Evolutionary conservation across 2,888 invertebrate species (phyloP).

Genomic region (Crepidodera aurea): DNA sequence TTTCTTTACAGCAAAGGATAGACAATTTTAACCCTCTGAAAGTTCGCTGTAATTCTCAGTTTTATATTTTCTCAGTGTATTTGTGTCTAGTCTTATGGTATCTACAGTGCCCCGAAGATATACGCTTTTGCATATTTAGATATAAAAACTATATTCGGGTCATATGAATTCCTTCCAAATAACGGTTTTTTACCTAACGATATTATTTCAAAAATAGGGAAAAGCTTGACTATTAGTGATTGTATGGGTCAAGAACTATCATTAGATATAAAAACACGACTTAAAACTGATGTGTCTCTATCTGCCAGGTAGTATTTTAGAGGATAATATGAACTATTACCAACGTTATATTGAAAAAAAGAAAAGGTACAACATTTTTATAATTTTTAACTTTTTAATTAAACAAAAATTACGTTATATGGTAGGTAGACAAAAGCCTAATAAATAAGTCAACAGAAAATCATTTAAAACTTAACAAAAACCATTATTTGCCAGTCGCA

Average conservation of each 20-base stretch:
- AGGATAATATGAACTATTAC: neutral
- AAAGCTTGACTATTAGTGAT: neutral
- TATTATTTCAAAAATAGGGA: neutral
- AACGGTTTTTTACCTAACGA: slow-evolving; percentile 1
- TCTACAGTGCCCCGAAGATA: slow-evolving; percentile 1
- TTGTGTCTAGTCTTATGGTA: slow-evolving; percentile 12
- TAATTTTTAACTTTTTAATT: too few species aligned
- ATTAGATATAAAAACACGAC: slow-evolving; percentile 1
- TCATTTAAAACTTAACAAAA: too few species aligned
- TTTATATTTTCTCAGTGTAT: slow-evolving; percentile 11
- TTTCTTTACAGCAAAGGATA: too few species aligned
- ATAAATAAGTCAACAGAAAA: too few species aligned
- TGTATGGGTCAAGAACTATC: neutral
- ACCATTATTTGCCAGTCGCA: too few species aligned
- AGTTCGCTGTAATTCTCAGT: too few species aligned
- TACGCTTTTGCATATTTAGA: slow-evolving; percentile 16
- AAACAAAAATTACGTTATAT: too few species aligned
- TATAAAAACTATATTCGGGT: slow-evolving; percentile 10
- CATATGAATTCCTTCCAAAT: neutral
- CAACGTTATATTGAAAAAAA: too few species aligned
- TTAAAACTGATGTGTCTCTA: neutral
- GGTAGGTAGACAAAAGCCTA: too few species aligned
- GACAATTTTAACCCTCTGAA: too few species aligned
- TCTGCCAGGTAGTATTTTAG: neutral
- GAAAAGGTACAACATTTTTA: too few species aligned